Conservation (phyloP, 2,888 invertebrate species). For the Theristus sp. region DNA sequence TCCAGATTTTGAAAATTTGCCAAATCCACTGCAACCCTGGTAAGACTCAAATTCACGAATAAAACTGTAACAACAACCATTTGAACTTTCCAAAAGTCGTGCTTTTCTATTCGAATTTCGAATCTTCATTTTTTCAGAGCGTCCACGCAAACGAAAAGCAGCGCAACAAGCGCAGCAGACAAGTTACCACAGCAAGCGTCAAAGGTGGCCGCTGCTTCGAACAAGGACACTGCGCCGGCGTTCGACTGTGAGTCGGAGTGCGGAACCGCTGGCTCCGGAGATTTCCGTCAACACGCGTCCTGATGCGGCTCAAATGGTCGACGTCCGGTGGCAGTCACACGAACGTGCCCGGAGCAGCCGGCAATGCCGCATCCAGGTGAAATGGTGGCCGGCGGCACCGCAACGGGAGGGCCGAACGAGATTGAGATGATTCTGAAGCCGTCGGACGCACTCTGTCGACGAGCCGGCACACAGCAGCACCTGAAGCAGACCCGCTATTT, state of each 20-base stretch:
- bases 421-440: conserved; percentile 89
- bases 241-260: background rate
- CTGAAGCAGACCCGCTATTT: conserved; percentile 61
- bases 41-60: too few relatives aligned
- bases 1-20: too few relatives aligned
- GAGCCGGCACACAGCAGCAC: conserved; percentile 55
- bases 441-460: conserved; percentile 58
- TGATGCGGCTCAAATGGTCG: background rate
- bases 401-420: conserved; percentile 59
- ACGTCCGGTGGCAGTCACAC: too few relatives aligned
- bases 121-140: background rate
- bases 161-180: background rate
- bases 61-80: too few relatives aligned
- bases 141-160: background rate
- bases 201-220: too few relatives aligned
- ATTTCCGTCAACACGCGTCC: conserved; percentile 50
- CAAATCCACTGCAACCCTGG: too few relatives aligned
- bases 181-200: too few relatives aligned
- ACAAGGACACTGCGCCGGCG: background rate
- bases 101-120: too few relatives aligned
- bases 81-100: too few relatives aligned
- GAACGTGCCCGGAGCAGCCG: too few relatives aligned
- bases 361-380: background rate
- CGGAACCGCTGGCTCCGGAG: conserved; percentile 7
- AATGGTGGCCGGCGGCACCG: conserved; percentile 43